Evolutionary conservation across 1,140 invertebrate species (phyloP), one percentile per base, ranked within the genome.

Genomic region (Potamilus streckersoni): DNA sequence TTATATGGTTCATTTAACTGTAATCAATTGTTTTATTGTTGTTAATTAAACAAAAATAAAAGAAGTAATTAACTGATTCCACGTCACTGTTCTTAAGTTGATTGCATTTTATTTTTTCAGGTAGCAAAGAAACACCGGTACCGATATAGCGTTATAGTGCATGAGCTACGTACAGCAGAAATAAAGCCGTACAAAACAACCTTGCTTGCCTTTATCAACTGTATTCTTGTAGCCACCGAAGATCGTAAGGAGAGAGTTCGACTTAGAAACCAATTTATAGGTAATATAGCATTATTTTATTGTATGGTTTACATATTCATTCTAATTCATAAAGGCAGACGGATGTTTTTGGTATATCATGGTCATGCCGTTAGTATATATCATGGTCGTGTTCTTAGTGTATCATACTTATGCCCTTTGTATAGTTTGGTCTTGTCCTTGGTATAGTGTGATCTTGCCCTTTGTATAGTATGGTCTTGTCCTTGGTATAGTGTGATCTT

Each of bases 191-290:
- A 98, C 91, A 95, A 95, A 91, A 96, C 95, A 11, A 95, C 96
- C 16, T 90, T 98, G 65, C 91, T 98, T 82, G 96, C 96, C 61
- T 97, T 98, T 90, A 94, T 98, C 90, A 98, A 98, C 92, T 98
- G 96, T 89, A 93, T 98, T 85, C 95, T 98, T 85, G 96, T 97
- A 83, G 96, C 95, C n/a, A 95, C 95, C 15, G 93, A 95, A 19
- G 92, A 94, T 20, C 92, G 97, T 64, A 94, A 95, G 76, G 96
- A 98, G 82, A 92, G 96, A 78, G 94, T 96, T 73, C 91, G 95
- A 78, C 93, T 98, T 76, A 92, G 97, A 81, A 98, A 97, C 87
- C 96, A 98, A 90, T 97, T 98, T 88, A 95, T 98, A 85, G 96
- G 96, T 97, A 89, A 93, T 91, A 83, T 15, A 62, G 5, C 58